Base-by-base conservation (phyloP, 2,797 vertebrate genomes). In the Arctocebus calabarensis region DNA sequence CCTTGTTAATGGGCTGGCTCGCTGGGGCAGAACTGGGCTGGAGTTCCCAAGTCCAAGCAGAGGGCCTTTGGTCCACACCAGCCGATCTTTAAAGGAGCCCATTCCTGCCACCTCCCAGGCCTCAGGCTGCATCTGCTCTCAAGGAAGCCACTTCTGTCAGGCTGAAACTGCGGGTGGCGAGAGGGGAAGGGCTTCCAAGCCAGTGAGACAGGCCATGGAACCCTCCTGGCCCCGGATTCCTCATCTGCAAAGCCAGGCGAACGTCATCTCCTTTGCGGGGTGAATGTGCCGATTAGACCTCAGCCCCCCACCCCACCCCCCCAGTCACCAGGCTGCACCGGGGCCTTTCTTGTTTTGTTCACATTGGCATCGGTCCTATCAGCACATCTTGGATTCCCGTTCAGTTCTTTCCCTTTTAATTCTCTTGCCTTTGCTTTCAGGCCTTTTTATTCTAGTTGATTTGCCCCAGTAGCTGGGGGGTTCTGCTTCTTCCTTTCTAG, bases 401-500 rank as follows among this genome's bases (percentile, higher is more conserved):
- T 77, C 29, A 52, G n/a, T n/a, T 37, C 40, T 48, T 34, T 25
- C 7, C 57, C 10, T 37, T 64, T 64, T 52, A 23, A 52, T 37
- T 59, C 57, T 84, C n/a, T 78, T 43, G 62, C 12, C 57, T 88
- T 88, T 62, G 37, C 68, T 48, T 88, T 68, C 59, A 37, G 7
- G 43, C 52, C 29, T 73, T 68, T 85, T 70, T 5, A 7, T 29
- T 85, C 48, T 14, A 20, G 52, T 62, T 40, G 59, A 82, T 61
- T 75, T 40, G 43, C 32, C 48, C 64, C 57, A 45, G 37, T 59
- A 66, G 48, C 81, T 5, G 23, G 52, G 45, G 34, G 19, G n/a
- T 48, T 81, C 22, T 34, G 66, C 25, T 84, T 37, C 27, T 45
- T 94, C 77, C 20, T 71, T 64, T 77, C 27, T 45, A 79, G 82